These are phyloP conservation scores for Tridacna gigas DNA, from an alignment of 2,888 invertebrate genomes.

Conservation along the genomic window DNA sequence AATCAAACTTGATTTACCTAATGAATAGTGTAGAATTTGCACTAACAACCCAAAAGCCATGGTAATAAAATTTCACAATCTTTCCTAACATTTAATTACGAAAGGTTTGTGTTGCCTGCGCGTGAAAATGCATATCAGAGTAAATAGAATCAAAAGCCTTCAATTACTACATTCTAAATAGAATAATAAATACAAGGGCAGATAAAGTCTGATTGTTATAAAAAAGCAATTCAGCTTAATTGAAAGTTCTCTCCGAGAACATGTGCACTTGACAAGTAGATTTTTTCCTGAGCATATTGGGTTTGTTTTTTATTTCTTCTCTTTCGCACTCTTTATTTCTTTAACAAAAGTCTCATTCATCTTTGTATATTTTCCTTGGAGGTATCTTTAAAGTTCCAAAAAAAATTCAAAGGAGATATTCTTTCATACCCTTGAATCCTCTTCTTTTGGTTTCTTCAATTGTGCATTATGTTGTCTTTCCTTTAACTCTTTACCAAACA, in stretches of 20 bases:
- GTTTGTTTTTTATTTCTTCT: background rate
- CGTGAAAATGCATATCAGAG: background rate
- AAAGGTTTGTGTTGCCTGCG: background rate
- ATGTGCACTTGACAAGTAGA: constrained; percentile 12
- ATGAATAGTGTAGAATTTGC: too few species aligned
- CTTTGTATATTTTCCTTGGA: background rate
- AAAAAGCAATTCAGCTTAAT: constrained; percentile 26
- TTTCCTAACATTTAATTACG: too few species aligned
- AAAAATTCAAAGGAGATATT: too few species aligned
- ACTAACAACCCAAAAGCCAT: too few species aligned
- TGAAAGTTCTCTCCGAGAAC: constrained; percentile 16
- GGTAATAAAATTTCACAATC: too few species aligned
- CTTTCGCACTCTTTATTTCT: background rate
- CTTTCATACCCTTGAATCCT: too few species aligned
- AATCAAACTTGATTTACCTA: too few species aligned
- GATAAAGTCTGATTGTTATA: constrained; percentile 22
- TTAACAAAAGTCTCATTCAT: background rate
- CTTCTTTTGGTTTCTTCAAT: too few species aligned
- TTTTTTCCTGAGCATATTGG: background rate
- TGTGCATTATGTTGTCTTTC: too few species aligned
- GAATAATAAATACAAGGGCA: constrained; percentile 27
- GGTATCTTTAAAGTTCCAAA: too few species aligned
- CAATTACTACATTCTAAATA: constrained; percentile 24
- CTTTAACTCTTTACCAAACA: background rate
- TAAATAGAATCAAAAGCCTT: constrained; percentile 11